Percentiles rank a stretch among this genome's conserved stretches.
phyloP scores from a whole-genome alignment of 2,888 invertebrate genomes.

The Conchocele bisecta region DNA sequence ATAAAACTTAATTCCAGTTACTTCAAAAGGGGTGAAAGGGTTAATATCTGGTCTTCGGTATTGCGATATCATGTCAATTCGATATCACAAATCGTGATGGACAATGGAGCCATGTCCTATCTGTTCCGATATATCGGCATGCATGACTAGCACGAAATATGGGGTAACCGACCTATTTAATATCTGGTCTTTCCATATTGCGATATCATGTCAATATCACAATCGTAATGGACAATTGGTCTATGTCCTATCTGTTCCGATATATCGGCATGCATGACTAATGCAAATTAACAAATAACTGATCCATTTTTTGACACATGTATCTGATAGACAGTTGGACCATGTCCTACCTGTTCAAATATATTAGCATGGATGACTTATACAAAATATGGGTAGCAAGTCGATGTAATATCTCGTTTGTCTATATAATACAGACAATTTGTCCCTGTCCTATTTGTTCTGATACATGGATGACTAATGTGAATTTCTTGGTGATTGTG shows the following conservation, averaged over 20 bases:
- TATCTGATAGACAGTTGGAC: conserved; percentile 99
- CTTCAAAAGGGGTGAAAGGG: no score
- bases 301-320: conserved; percentile 99
- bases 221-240: conserved; percentile 99
- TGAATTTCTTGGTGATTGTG: no score
- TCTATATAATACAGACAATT: conserved; percentile 99
- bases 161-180: no score
- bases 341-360: conserved; percentile 99
- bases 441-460: conserved; percentile 99
- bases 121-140: conserved; percentile 98
- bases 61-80: conserved; percentile 88
- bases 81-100: conserved; percentile 99
- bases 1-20: no score
- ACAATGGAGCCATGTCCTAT: conserved; percentile 99
- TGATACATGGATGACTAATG: no score
- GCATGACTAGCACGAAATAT: conserved; percentile 99
- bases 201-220: conserved; percentile 90
- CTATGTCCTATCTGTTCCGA: conserved; percentile 99
- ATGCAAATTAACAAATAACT: no score
- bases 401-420: no score
- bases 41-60: no score
- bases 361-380: conserved; percentile 99
- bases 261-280: conserved; percentile 99
- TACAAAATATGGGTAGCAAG: no score
- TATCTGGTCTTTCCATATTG: no score